Percentiles rank a stretch among this genome's conserved stretches.
These are phyloP conservation scores for Automeris io DNA, from an alignment of 2,888 invertebrate genomes.

Conservation along the genomic window DNA sequence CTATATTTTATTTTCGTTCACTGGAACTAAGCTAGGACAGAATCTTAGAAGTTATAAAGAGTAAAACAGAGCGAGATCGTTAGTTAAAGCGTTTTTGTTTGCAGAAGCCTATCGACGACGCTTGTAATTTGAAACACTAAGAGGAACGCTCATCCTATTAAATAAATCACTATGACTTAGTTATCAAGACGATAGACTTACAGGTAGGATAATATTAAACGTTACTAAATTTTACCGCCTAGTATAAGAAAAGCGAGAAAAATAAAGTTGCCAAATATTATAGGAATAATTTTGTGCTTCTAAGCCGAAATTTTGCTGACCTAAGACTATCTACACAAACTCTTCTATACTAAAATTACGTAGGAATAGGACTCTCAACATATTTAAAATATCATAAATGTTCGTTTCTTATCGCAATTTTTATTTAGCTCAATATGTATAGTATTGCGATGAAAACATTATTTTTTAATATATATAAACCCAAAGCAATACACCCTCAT, in stretches of 20 bases:
- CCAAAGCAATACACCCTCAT: too few relatives aligned
- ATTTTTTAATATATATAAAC: too few relatives aligned
- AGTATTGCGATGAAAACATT: too few relatives aligned
- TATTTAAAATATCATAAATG: too few relatives aligned
- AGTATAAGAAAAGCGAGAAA: not conserved
- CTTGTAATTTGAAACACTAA: slow-evolving; percentile 43
- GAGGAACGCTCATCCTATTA: slow-evolving; percentile 41
- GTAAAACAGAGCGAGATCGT: slow-evolving; percentile 60
- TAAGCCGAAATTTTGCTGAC: not conserved
- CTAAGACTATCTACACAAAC: not conserved
- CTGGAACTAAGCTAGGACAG: slow-evolving; percentile 46
- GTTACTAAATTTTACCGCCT: slow-evolving; percentile 7
- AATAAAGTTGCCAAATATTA: not conserved
- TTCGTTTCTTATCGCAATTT: too few relatives aligned
- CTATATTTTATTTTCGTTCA: too few relatives aligned
- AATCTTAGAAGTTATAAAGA: slow-evolving; percentile 41
- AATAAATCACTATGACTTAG: slow-evolving; percentile 66
- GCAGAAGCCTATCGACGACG: slow-evolving; percentile 43
- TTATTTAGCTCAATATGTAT: too few relatives aligned
- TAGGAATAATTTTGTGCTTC: not conserved
- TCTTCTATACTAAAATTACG: not conserved
- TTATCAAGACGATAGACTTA: slow-evolving; percentile 58
- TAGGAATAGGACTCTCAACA: too few relatives aligned
- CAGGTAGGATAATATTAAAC: slow-evolving; percentile 48
- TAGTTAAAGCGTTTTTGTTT: slow-evolving; percentile 53